Evolutionary conservation across 2,888 invertebrate genomes (phyloP), one percentile per base, ranked within the genome.

Genomic region (Phlogophora meticulosa): DNA sequence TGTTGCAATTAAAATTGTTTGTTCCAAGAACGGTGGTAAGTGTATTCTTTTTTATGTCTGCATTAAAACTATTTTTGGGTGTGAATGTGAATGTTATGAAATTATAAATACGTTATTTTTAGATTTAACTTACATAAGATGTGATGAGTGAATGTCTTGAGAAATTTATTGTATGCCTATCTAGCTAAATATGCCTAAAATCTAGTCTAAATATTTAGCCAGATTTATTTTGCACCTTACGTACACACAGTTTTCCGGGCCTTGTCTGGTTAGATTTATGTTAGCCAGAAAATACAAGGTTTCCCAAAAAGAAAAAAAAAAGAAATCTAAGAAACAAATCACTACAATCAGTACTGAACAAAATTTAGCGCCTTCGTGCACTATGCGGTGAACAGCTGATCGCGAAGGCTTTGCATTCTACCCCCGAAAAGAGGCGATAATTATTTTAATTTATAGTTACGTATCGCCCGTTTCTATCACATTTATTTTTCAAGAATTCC

Each of bases 1-100:
- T 84, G 88, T 86, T 89, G 93, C 93, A 95, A 95, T 95, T 95
- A 95, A 94, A 94, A 93, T 87, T 84, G 87, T 85, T 86, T 85
- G 76, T 86, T 82, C 84, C 80, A 78, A 81, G 72, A 77, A 72
- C 63, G 70, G 58, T 64, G 73, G 72, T 53, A 67, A 65, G 66
- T 63, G 46, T 58, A 52, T 64, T 63, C 61, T 72, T 62, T 81
- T 61, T 59, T 48, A 45, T 67, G 42, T 40, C 52, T 62, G 64
- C 65, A 57, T 51, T 63, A 15, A n/a, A 59, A 55, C 28, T 51
- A 46, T 51, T 51, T 48, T 52, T 52, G 49, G 38, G 53, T 70
- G 48, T 51, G 38, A 56, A n/a, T 17, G 11, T 28, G 28, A 28
- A 28, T 28, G 5, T 28, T 28, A 28, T 28, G 5, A 28, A 28